A percentile compares a stretch with the other conserved stretches of the same genome.
Evolutionary conservation across 2,797 vertebrate genomes (phyloP).

Genomic region (Labeo calbasu): DNA sequence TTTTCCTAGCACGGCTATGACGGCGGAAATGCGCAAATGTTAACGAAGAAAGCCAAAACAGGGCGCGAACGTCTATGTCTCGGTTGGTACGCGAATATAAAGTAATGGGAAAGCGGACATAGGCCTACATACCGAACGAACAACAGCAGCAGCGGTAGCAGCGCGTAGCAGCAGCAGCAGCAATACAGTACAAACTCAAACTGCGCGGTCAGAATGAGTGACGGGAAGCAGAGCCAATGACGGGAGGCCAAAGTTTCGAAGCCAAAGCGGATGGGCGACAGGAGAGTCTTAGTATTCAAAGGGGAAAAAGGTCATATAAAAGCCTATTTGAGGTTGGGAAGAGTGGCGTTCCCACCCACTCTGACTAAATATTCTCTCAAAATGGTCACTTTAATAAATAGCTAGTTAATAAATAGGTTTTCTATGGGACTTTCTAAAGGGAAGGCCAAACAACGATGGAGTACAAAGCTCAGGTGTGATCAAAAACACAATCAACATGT

Average conservation of each 20-base stretch:
- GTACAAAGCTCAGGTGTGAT: constrained; percentile 41
- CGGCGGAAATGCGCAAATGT: constrained; percentile 27
- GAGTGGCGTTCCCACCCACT: constrained; percentile 43
- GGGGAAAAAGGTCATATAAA: neutral
- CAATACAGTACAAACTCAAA: constrained; percentile 54
- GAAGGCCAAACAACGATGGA: constrained; percentile 50
- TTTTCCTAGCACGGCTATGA: constrained; percentile 53
- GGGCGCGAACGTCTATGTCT: constrained; percentile 32
- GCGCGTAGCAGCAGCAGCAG: constrained; percentile 61
- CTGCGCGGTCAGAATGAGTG: constrained; percentile 44
- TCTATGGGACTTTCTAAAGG: constrained; percentile 46
- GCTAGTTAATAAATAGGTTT: constrained; percentile 54
- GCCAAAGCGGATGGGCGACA: constrained; percentile 13
- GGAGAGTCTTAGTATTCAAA: constrained; percentile 6
- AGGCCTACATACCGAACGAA: constrained; percentile 46
- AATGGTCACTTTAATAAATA: constrained; percentile 60
- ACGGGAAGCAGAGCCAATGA: constrained; percentile 50
- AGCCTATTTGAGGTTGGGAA: neutral
- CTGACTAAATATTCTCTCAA: constrained; percentile 40
- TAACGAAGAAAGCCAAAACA: constrained; percentile 35
- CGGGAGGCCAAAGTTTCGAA: constrained; percentile 6
- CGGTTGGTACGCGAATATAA: neutral
- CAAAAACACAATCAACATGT: constrained; percentile 56
- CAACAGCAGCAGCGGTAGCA: constrained; percentile 71
- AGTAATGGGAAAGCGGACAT: constrained; percentile 47